Evolutionary conservation across 1,140 invertebrate genomes (phyloP), one percentile per base, ranked within the genome.

Genomic region (Musca vetustissima): DNA sequence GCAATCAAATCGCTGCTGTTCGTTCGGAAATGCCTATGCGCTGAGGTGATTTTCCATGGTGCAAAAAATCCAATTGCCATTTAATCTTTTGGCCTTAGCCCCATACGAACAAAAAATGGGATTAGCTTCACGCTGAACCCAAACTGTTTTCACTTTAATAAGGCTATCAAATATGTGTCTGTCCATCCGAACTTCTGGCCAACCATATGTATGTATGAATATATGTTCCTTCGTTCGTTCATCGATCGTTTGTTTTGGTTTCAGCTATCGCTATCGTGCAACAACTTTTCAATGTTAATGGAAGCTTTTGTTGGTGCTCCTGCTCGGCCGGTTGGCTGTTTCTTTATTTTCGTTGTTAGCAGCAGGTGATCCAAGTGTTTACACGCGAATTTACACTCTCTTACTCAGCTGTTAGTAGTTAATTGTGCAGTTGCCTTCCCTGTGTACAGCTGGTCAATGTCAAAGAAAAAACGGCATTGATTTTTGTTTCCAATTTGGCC

Each of bases 321-420:
- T 61, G 57, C 32, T 61, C 17, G 52, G 52, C 52, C 52, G 17
- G 15, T 21, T n/a, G n/a, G n/a, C n/a, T n/a, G n/a, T n/a, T n/a
- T n/a, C n/a, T 15, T 61, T 61, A 59, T 43, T 61, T 36, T 36
- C 4, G 28, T 17, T 43, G 57, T 36, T 61, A 32, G 11, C 78
- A 80, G 78, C 78, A 76, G 78, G 78, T 80, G 78, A 73, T 76
- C 76, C 75, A 77, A 80, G 76, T 80, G 78, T 80, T 80, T 80
- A 80, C 78, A 80, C 78, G 78, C 78, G 78, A 80, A 80, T 80
- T 80, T 80, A 80, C 78, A 80, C 78, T 80, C 36, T 43, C 36
- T 43, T 43, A 43, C 78, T 80, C 78, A 80, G 78, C 80, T 80
- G 78, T 80, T 77, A 50, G 52, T 53, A 17, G 47, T 17, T 17